Evolutionary conservation across 1,140 invertebrate genomes (phyloP).

Genomic region (Paralvinella palmiformis): DNA sequence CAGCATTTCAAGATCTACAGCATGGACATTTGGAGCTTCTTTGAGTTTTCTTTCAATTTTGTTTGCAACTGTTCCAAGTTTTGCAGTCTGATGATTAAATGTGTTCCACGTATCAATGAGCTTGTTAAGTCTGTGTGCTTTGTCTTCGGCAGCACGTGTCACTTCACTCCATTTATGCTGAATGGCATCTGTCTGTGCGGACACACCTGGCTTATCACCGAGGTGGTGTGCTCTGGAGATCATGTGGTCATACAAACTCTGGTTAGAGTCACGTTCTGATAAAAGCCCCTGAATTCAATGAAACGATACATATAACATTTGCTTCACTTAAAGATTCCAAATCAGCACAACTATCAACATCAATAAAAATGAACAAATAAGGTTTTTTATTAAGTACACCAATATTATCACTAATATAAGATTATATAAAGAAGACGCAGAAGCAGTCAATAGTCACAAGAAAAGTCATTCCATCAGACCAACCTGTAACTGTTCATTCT

Average conservation of each 20-base stretch:
- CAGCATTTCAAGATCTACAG: background rate
- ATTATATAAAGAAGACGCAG: background rate
- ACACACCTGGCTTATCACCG: conserved; percentile 55
- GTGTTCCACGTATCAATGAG: conserved; percentile 9
- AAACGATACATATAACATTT: background rate
- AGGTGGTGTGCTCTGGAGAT: conserved; percentile 40
- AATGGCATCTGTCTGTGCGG: conserved; percentile 44
- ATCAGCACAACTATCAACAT: background rate
- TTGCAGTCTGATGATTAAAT: conserved; percentile 31
- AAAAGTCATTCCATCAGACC: background rate
- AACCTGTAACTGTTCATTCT: conserved; percentile 57
- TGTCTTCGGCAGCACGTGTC: conserved; percentile 31
- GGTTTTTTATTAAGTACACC: background rate
- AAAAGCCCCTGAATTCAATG: conserved; percentile 53
- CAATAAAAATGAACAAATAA: background rate
- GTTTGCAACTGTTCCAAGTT: conserved; percentile 36
- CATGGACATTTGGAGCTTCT: conserved; percentile 31
- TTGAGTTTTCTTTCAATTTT: conserved; percentile 34
- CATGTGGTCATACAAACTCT: conserved; percentile 50
- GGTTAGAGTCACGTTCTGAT: conserved; percentile 68
- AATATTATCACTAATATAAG: background rate
- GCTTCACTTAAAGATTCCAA: background rate
- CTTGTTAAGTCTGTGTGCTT: background rate
- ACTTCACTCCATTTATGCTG: conserved; percentile 49
- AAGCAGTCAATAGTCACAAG: background rate